These are phyloP conservation scores for Dolichotis patagonum DNA, from an alignment of 2,113 vertebrate genomes.

Conservation along the genomic window DNA sequence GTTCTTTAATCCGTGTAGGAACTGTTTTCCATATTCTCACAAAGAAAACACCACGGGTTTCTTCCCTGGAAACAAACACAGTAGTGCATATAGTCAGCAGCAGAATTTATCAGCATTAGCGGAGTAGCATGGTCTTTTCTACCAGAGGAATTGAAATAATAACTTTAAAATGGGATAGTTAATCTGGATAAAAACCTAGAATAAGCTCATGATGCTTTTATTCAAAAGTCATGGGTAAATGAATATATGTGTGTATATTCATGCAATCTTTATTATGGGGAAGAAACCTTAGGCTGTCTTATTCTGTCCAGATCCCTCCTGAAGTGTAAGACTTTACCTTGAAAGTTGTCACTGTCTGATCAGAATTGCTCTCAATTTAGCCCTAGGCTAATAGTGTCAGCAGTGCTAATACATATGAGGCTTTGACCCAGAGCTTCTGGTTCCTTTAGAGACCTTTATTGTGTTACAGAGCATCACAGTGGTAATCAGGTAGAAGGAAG, in stretches of 20 bases:
- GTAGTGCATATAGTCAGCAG: background rate
- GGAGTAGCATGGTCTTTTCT: constrained; percentile 31
- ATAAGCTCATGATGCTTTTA: background rate
- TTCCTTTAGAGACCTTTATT: constrained; percentile 37
- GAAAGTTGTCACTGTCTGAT: background rate
- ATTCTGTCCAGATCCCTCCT: background rate
- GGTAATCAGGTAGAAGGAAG: constrained; percentile 60
- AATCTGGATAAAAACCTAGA: constrained; percentile 44
- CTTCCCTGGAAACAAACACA: background rate
- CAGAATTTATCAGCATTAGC: constrained; percentile 47
- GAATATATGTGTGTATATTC: background rate
- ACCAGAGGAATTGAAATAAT: constrained; percentile 58
- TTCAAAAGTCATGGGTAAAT: background rate
- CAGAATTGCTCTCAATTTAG: background rate
- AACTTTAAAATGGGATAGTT: constrained; percentile 36
- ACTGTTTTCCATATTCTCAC: background rate
- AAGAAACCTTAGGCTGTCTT: background rate
- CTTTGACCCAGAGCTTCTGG: constrained; percentile 42
- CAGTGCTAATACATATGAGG: background rate
- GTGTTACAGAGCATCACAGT: constrained; percentile 20
- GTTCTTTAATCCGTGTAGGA: constrained; percentile 47
- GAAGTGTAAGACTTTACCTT: background rate
- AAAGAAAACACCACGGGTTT: background rate
- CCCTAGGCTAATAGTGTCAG: constrained; percentile 47
- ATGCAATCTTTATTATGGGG: background rate